Evolutionary conservation across 2,113 vertebrate genomes (phyloP).

Genomic region (Gymnobelideus leadbeateri): DNA sequence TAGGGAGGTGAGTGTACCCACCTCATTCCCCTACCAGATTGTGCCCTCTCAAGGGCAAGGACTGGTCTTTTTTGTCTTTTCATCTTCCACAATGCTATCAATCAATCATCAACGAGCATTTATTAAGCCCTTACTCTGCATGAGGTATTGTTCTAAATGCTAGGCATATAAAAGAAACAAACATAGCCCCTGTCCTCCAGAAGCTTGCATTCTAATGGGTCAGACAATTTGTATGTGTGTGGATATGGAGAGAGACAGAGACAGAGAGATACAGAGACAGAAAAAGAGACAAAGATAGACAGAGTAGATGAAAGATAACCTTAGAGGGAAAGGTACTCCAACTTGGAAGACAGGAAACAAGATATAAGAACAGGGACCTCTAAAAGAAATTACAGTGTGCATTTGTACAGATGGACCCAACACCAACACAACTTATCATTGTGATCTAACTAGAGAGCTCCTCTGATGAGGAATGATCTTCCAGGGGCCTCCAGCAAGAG

Average conservation of each 20-base stretch:
- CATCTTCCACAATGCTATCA: no score
- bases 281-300: no score
- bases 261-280: no score
- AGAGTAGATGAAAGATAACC: not conserved
- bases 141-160: no score
- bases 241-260: no score
- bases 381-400: not conserved
- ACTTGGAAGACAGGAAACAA: not conserved
- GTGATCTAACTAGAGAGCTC: not conserved
- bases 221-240: no score
- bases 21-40: not conserved
- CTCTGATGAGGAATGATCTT: not conserved
- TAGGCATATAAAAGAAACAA: no score
- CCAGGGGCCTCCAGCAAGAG: no score
- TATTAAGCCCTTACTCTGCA: no score
- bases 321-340: not conserved
- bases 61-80: not conserved
- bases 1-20: not conserved
- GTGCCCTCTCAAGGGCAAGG: not conserved
- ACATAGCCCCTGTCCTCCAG: no score
- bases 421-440: not conserved
- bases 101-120: no score
- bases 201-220: no score
- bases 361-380: not conserved
- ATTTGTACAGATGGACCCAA: not conserved